Evolutionary conservation across 2,888 invertebrate species (phyloP), one percentile per base, ranked within the genome.

Genomic region (Pegoplata infirma): DNA sequence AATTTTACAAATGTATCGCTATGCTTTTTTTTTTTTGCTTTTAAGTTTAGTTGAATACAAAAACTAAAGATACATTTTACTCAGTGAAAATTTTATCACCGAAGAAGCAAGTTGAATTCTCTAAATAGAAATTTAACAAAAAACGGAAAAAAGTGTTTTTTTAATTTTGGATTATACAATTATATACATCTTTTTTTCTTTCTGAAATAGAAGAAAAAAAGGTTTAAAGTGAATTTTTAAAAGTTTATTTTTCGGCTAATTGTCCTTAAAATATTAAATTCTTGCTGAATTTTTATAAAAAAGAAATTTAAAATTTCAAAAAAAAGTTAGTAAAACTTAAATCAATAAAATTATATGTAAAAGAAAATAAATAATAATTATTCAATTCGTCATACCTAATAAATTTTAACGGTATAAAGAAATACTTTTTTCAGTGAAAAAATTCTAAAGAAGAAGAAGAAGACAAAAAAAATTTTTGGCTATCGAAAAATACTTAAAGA

Each of bases 1-100:
- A n/a, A 17, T n/a, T 40, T n/a, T 10, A 32, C 28, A 56, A 44
- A 16, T 76, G 44, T 63, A 63, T 69, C 56, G 36, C 47, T 46
- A 67, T 61, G 46, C n/a, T 40, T 40, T n/a, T n/a, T n/a, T n/a
- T n/a, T n/a, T n/a, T n/a, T n/a, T n/a, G n/a, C n/a, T n/a, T n/a
- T n/a, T n/a, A n/a, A n/a, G n/a, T n/a, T n/a, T 1, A 40, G 36
- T 40, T 40, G 2, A 12, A 12, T n/a, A 40, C 5, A n/a, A 40
- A 40, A 40, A n/a, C n/a, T 40, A n/a, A 40, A 40, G 25, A 46
- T 59, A 63, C 72, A 72, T 77, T 74, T 56, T 80, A 81, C 83
- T 87, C 88, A 88, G 88, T 88, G 86, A 87, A 88, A 87, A 86
- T 86, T 88, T 86, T 85, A 85, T 88, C 88, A 86, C 86, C 86